These are phyloP conservation scores for Sander lucioperca DNA, from an alignment of 2,113 vertebrate species.

Conservation along the genomic window DNA sequence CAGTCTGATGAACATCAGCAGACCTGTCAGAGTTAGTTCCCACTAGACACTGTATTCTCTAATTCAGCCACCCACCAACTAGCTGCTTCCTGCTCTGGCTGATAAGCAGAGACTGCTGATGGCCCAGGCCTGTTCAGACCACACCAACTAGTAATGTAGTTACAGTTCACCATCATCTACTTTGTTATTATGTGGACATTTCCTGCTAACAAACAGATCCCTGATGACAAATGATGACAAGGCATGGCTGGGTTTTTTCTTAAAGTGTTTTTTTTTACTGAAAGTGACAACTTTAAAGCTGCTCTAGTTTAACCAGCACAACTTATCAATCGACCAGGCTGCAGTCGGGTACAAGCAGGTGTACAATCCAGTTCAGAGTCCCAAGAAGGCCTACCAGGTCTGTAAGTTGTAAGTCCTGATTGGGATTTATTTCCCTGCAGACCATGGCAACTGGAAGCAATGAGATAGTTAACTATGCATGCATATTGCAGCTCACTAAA, in stretches of 20 bases:
- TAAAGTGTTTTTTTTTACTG: neutral
- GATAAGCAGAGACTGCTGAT: constrained; percentile 44
- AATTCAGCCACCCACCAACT: constrained; percentile 48
- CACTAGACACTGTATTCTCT: constrained; percentile 16
- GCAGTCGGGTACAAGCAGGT: neutral
- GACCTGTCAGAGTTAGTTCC: constrained; percentile 36
- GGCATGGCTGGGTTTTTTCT: neutral
- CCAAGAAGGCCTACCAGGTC: neutral
- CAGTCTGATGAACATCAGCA: constrained; percentile 41
- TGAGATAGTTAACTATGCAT: constrained; percentile 27
- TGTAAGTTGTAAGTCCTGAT: neutral
- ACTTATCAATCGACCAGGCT: neutral
- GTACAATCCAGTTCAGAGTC: neutral
- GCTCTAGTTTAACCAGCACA: neutral
- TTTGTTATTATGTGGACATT: neutral
- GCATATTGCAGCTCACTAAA: constrained; percentile 32
- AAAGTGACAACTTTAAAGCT: neutral
- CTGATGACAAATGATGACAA: constrained; percentile 9
- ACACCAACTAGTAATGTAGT: constrained; percentile 26
- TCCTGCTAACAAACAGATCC: constrained; percentile 29
- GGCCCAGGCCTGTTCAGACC: constrained; percentile 28
- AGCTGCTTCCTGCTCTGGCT: constrained; percentile 67
- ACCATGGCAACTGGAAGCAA: neutral
- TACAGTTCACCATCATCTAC: constrained; percentile 3
- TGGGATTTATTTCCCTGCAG: constrained; percentile 48